Evolutionary conservation across 1,140 invertebrate species (phyloP).

Genomic region (Zelostemma sp.): DNA sequence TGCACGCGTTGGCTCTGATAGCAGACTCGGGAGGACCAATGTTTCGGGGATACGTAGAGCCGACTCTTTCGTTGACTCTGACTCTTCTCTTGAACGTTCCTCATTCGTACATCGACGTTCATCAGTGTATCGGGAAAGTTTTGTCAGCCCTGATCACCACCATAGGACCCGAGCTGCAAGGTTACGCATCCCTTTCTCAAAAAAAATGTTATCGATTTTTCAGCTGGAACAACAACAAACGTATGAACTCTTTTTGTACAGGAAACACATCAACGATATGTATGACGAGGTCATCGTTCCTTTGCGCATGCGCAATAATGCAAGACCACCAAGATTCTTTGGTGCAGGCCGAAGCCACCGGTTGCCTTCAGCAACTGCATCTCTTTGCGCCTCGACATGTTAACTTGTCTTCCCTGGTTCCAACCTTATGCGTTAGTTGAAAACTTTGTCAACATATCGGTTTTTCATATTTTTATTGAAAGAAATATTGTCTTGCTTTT

Average conservation of each 20-base stretch:
- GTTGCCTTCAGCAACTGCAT: constrained; percentile 97
- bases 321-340: constrained; percentile 90
- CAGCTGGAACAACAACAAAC: too few species aligned
- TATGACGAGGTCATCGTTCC: constrained; percentile 82
- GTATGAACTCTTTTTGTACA: constrained; percentile 48
- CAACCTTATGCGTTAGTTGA: constrained; percentile 88
- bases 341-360: constrained; percentile 95
- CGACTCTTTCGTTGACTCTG: constrained; percentile 88
- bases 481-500: constrained; percentile 41
- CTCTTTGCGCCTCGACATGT: constrained; percentile 96
- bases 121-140: constrained; percentile 95
- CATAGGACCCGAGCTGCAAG: constrained; percentile 97
- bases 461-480: not conserved
- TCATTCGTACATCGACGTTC: constrained; percentile 91
- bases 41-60: constrained; percentile 97
- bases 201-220: too few species aligned
- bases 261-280: constrained; percentile 78
- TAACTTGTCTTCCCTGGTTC: constrained; percentile 92
- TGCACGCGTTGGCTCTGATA: constrained; percentile 95
- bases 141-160: constrained; percentile 96
- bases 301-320: constrained; percentile 93
- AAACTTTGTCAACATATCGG: not conserved
- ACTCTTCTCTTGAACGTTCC: constrained; percentile 92
- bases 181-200: constrained; percentile 58
- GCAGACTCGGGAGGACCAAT: constrained; percentile 98